These are phyloP conservation scores for Neofelis nebulosa DNA, from an alignment of 2,113 vertebrate species.

Conservation along the genomic window DNA sequence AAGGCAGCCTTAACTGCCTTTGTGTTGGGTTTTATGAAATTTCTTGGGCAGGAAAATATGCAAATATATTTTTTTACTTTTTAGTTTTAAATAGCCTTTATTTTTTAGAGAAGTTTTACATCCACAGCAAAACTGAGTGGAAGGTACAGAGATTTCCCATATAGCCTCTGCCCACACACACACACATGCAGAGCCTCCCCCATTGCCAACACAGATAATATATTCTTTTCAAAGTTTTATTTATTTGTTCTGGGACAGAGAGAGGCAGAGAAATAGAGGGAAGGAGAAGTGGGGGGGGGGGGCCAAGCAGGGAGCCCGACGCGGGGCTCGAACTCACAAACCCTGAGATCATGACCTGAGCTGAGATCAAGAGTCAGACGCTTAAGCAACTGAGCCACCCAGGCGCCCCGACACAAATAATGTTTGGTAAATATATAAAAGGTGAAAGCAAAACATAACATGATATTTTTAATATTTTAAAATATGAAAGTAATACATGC, in stretches of 20 bases:
- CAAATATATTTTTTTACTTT: background rate
- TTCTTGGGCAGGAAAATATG: background rate
- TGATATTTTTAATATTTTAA: background rate
- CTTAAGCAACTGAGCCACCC: no score
- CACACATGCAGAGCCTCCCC: background rate
- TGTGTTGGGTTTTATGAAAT: slow-evolving; percentile 7
- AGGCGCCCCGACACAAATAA: background rate
- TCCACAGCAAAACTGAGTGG: background rate
- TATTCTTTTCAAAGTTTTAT: background rate
- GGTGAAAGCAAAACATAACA: background rate
- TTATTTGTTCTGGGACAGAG: no score
- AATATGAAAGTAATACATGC: background rate
- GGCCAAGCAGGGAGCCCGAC: no score
- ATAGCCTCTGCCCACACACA: background rate
- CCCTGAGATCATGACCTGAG: no score
- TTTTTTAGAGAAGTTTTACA: background rate
- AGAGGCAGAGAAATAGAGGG: no score
- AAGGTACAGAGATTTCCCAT: background rate
- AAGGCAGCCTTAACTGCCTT: background rate
- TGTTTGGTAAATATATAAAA: background rate
- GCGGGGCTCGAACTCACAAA: no score
- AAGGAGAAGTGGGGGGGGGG: no score
- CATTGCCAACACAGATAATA: background rate
- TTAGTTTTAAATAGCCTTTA: background rate
- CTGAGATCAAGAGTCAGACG: no score